Base-by-base conservation (phyloP, 1,140 invertebrate species). In the Phymastichus coffea region DNA sequence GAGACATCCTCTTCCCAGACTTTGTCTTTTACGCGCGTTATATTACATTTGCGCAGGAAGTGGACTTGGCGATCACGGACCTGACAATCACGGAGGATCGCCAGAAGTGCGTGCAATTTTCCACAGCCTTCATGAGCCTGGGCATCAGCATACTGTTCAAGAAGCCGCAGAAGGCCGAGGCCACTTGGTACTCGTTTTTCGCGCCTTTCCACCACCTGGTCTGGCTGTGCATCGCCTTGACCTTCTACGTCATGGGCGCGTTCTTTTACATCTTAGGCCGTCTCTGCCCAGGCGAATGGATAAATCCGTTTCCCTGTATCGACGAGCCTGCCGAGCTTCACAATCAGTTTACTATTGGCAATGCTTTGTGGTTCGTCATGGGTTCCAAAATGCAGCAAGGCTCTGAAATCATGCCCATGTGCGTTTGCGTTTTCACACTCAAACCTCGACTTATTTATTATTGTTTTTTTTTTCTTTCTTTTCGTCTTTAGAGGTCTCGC, bases 41-140 rank as follows among this genome's bases (percentile, higher is more conserved):
- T n/a, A n/a, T n/a, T n/a, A n/a, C n/a, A n/a, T n/a, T n/a, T n/a
- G n/a, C n/a, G n/a, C 70, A 90, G 85, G 80, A 83, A 68, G 88
- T 89, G 28, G n/a, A n/a, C n/a, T n/a, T n/a, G n/a, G n/a, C n/a
- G n/a, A n/a, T n/a, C n/a, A n/a, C n/a, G n/a, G n/a, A 94, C 79
- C 82, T 97, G 47, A 94, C 93, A 4, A 94, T 97, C 69, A 95
- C 90, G 25, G 85, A 90, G 30, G 87, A 88, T 43, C 81, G 94
- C 23, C 88, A 91, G 70, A 83, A 85, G 67, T 92, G 85, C 1
- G 90, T 92, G 0, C 92, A 95, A 77, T 95, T 95, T 67, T 94
- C 91, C 0, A 89, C 87, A 72, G 92, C 92, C 6, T 95, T 94
- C 63, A 93, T 94, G 91, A 92, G 91, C 70, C 79, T 94, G 52